phyloP scores from a whole-genome alignment of 2,888 invertebrate genomes.

The Rhaphigaster nebulosa region DNA sequence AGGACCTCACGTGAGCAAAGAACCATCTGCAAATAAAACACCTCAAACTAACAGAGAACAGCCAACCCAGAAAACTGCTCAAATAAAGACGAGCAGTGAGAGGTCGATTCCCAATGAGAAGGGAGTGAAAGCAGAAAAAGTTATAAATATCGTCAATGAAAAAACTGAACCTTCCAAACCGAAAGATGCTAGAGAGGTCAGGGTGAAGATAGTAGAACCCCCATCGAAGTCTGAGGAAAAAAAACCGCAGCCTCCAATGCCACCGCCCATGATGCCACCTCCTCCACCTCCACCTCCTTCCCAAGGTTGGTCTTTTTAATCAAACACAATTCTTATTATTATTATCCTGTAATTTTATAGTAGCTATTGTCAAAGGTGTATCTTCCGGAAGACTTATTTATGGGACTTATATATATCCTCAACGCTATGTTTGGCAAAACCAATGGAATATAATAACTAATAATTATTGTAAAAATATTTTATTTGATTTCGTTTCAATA shows the following conservation, averaged over 20 bases:
- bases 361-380: not conserved
- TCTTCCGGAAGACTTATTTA: not conserved
- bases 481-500: too few species aligned
- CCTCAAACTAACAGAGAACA: not conserved
- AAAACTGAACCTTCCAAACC: not conserved
- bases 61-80: not conserved
- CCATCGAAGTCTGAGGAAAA: not conserved
- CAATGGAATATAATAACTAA: too few species aligned
- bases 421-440: too few species aligned
- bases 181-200: not conserved
- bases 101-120: not conserved
- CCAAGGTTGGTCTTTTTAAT: conserved; percentile 21
- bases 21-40: not conserved
- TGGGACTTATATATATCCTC: not conserved
- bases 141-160: not conserved
- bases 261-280: conserved; percentile 59
- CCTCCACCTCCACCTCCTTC: conserved; percentile 55
- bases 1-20: not conserved
- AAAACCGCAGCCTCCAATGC: conserved; percentile 55
- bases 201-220: not conserved
- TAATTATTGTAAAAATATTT: too few species aligned
- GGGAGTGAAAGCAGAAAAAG: not conserved
- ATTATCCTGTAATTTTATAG: not conserved
- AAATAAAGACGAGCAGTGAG: not conserved
- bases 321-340: not conserved